Evolutionary conservation across 2,797 vertebrate genomes (phyloP).

Genomic region (Lindbergichthys nudifrons): DNA sequence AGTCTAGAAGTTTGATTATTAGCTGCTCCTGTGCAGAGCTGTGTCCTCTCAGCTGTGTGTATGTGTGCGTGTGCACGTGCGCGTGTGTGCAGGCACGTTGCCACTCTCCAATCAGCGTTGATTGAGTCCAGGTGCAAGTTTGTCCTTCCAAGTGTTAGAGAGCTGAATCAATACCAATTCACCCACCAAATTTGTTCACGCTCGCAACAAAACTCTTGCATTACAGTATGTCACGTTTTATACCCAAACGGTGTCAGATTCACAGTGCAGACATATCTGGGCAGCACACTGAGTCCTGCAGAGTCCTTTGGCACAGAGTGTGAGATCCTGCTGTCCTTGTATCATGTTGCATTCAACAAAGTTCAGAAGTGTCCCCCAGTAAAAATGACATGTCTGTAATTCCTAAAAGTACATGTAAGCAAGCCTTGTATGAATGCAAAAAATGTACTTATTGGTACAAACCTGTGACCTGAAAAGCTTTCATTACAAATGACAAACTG

Average conservation of each 20-base stretch:
- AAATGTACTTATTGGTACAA: not conserved
- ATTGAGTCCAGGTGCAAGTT: constrained; percentile 80
- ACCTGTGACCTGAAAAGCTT: constrained; percentile 14
- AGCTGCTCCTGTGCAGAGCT: constrained; percentile 21
- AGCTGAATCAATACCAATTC: constrained; percentile 72
- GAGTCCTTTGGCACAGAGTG: constrained; percentile 43
- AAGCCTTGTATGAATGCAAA: not conserved
- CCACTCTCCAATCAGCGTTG: constrained; percentile 77
- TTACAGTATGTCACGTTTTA: constrained; percentile 39
- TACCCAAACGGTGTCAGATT: constrained; percentile 46
- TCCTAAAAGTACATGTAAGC: not conserved
- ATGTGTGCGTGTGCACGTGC: not conserved
- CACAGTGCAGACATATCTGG: constrained; percentile 32
- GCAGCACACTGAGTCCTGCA: constrained; percentile 23
- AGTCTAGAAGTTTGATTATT: constrained; percentile 21
- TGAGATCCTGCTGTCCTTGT: constrained; percentile 47
- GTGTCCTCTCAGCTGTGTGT: constrained; percentile 66
- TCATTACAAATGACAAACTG: constrained; percentile 19
- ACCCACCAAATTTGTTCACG: constrained; percentile 44
- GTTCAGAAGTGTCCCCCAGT: constrained; percentile 9
- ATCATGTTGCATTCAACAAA: constrained; percentile 42
- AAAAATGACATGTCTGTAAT: too few relatives aligned
- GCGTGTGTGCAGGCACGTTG: constrained; percentile 62
- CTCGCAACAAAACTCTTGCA: constrained; percentile 54
- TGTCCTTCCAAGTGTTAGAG: constrained; percentile 75